phyloP scores from a whole-genome alignment of 2,888 invertebrate species.

The Pseudolycoriella hygida region DNA sequence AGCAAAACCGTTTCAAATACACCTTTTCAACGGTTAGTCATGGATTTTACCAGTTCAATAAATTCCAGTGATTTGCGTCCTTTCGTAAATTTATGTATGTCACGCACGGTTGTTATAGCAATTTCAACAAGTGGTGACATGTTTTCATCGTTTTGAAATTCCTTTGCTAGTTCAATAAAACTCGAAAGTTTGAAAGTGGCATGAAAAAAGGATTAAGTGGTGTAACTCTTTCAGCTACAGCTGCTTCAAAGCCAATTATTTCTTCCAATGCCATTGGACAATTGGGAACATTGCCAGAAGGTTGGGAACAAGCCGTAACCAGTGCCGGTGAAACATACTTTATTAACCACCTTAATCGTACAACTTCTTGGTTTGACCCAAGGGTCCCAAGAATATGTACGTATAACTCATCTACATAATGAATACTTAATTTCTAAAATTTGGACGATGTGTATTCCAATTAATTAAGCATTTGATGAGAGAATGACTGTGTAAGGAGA shows the following conservation, averaged over 20 bases:
- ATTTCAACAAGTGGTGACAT: not conserved
- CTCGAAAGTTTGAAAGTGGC: not conserved
- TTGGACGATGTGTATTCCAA: too few species aligned
- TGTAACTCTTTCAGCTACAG: not conserved
- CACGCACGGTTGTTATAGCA: too few species aligned
- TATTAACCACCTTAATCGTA: slow-evolving; percentile 81
- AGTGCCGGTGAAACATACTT: slow-evolving; percentile 67
- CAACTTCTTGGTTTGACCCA: slow-evolving; percentile 96
- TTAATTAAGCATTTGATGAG: too few species aligned
- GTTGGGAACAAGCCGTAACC: slow-evolving; percentile 86
- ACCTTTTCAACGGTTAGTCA: not conserved
- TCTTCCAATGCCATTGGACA: slow-evolving; percentile 9
- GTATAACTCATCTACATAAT: slow-evolving; percentile 26
- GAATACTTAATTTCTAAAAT: too few species aligned
- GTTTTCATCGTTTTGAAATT: not conserved
- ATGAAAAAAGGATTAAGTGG: not conserved
- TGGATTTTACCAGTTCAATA: too few species aligned
- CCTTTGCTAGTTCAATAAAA: not conserved
- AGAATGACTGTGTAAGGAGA: too few species aligned
- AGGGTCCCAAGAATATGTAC: slow-evolving; percentile 95
- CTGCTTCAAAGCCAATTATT: not conserved
- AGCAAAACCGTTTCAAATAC: not conserved
- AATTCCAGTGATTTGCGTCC: too few species aligned
- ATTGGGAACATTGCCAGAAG: slow-evolving; percentile 70
- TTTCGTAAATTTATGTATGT: too few species aligned